phyloP scores from a whole-genome alignment of 2,113 vertebrate genomes.

The Neogale vison region DNA sequence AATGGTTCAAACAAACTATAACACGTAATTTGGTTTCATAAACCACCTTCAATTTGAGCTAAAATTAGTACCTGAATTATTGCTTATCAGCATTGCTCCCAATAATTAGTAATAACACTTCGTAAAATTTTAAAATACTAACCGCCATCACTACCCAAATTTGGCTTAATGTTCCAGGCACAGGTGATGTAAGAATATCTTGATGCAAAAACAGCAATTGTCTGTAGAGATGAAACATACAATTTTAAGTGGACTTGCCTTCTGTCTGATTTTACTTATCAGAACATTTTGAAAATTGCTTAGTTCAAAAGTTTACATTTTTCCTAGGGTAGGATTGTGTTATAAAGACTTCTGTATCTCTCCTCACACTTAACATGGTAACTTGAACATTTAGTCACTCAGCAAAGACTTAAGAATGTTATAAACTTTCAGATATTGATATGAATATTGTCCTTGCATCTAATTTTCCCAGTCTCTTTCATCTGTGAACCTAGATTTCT shows the following conservation, averaged over 20 bases:
- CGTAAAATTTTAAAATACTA: conserved; percentile 80
- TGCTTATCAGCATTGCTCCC: not conserved
- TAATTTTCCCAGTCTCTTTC: not conserved
- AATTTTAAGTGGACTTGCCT: not conserved
- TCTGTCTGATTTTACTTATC: not conserved
- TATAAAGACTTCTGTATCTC: not conserved
- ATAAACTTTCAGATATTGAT: not conserved
- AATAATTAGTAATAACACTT: conserved; percentile 14
- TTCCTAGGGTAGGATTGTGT: not conserved
- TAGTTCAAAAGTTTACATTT: not conserved
- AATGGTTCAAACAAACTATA: not conserved
- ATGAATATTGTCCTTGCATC: not conserved
- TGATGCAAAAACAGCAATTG: conserved; percentile 86
- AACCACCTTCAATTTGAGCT: not conserved
- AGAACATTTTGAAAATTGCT: not conserved
- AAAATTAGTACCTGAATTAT: not conserved
- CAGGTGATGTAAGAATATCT: conserved; percentile 89
- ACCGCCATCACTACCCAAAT: conserved; percentile 91
- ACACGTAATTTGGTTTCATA: not conserved
- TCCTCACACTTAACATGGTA: not conserved
- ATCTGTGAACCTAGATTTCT: not conserved
- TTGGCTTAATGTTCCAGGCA: conserved; percentile 85
- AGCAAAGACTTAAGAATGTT: not conserved
- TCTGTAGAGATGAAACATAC: conserved; percentile 79
- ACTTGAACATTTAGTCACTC: not conserved